Evolutionary conservation across 2,797 vertebrate genomes (phyloP).

Genomic region (Graptemys geographica): DNA sequence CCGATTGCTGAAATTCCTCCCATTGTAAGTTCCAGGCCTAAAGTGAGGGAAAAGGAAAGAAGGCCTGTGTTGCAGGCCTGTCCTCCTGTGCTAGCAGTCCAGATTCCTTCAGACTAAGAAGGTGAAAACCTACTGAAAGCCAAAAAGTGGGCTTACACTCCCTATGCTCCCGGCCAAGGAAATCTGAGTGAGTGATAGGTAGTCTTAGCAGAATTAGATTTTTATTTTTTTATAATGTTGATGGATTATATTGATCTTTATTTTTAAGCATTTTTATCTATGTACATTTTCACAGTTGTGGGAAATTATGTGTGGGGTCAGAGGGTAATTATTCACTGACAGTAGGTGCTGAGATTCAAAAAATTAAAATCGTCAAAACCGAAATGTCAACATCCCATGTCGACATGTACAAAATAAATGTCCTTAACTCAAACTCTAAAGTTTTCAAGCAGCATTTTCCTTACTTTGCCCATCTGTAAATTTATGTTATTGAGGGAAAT

Average conservation of each 20-base stretch:
- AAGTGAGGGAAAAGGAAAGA: neutral
- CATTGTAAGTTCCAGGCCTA: accelerated
- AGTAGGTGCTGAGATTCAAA: neutral
- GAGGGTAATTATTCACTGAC: neutral
- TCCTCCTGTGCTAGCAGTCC: neutral
- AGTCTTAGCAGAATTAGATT: neutral
- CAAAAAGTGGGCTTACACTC: neutral
- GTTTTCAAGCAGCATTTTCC: neutral
- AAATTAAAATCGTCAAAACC: neutral
- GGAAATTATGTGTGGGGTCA: neutral
- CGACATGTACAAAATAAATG: neutral
- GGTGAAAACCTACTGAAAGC: neutral
- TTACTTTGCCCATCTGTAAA: neutral
- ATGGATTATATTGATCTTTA: neutral
- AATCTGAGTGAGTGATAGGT: neutral
- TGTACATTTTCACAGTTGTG: neutral
- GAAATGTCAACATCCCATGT: neutral
- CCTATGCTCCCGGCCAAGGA: neutral
- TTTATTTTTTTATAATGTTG: neutral
- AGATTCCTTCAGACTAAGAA: neutral
- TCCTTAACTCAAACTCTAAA: neutral
- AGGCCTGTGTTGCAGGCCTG: accelerated
- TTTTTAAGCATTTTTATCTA: neutral
- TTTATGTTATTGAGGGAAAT: neutral
- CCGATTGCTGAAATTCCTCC: neutral